A percentile compares a stretch with the other conserved stretches of the same genome.
phyloP scores from a whole-genome alignment of 2,888 invertebrate genomes.

The Drosophila cyrtoloma region DNA sequence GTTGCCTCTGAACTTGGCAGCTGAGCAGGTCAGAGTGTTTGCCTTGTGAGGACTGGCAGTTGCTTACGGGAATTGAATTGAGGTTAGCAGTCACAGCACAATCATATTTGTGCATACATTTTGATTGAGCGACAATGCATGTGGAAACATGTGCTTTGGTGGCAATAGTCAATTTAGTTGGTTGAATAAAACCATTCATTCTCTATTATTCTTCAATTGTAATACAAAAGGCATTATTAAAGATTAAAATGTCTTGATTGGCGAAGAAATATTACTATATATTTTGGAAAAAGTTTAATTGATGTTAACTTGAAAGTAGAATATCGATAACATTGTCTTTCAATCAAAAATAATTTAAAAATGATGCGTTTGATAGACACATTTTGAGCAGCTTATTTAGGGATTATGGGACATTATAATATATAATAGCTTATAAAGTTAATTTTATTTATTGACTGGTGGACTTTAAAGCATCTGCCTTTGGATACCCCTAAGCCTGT shows the following conservation, averaged over 20 bases:
- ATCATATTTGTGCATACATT: slow-evolving; percentile 39
- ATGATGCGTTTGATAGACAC: background rate
- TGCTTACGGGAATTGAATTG: slow-evolving; percentile 54
- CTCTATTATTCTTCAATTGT: background rate
- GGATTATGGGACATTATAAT: background rate
- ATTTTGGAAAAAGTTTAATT: background rate
- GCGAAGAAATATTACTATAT: background rate
- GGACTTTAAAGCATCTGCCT: background rate
- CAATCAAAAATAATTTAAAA: background rate
- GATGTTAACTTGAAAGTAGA: background rate
- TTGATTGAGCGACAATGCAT: slow-evolving; percentile 43
- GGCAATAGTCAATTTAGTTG: background rate
- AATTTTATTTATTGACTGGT: background rate
- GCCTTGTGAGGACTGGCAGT: slow-evolving; percentile 26
- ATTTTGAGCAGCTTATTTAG: background rate
- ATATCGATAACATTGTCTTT: background rate
- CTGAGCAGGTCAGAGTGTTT: slow-evolving; percentile 23
- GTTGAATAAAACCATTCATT: too few species aligned
- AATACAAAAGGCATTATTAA: too few species aligned
- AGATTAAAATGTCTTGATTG: background rate
- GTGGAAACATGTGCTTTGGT: background rate
- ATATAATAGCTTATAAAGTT: background rate
- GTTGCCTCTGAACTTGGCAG: slow-evolving; percentile 62
- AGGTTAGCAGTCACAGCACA: slow-evolving; percentile 34
- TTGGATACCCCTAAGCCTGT: slow-evolving; percentile 2